Evolutionary conservation across 2,797 vertebrate species (phyloP).

Genomic region (Propithecus deckenii): DNA sequence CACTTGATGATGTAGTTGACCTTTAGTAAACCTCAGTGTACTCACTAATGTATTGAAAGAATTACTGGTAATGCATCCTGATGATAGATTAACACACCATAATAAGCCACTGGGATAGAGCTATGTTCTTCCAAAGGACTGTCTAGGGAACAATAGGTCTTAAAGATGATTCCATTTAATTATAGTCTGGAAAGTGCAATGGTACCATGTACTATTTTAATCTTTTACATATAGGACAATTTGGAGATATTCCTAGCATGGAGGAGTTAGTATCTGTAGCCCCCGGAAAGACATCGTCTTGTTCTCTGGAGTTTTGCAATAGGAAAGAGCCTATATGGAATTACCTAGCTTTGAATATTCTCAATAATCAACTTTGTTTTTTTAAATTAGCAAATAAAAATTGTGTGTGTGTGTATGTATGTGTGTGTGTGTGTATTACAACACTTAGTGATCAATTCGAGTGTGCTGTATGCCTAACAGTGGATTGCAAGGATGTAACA

Average conservation of each 20-base stretch:
- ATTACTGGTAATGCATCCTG: slow-evolving; percentile 40
- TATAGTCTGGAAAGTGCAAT: slow-evolving; percentile 16
- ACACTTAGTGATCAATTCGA: not conserved
- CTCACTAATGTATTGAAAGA: slow-evolving; percentile 54
- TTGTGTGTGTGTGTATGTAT: not conserved
- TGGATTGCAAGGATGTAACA: not conserved
- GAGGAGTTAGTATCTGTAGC: not conserved
- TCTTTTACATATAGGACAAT: not conserved
- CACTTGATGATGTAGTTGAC: slow-evolving; percentile 47
- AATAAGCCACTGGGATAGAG: not conserved
- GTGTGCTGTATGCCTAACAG: not conserved
- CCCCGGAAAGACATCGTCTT: not conserved
- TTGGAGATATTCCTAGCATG: not conserved
- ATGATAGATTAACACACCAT: slow-evolving; percentile 45
- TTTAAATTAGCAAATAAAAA: not conserved
- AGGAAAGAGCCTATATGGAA: not conserved
- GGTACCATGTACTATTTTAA: not conserved
- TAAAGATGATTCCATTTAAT: slow-evolving; percentile 61
- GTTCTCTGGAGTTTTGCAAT: not conserved
- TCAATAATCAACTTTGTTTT: not conserved
- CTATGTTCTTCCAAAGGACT: slow-evolving; percentile 1
- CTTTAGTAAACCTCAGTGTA: slow-evolving; percentile 62
- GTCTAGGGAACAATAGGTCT: slow-evolving; percentile 41
- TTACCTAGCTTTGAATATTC: not conserved
- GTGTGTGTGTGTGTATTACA: not conserved